Conservation (phyloP, 2,113 vertebrate genomes). For the Morone chrysops region DNA sequence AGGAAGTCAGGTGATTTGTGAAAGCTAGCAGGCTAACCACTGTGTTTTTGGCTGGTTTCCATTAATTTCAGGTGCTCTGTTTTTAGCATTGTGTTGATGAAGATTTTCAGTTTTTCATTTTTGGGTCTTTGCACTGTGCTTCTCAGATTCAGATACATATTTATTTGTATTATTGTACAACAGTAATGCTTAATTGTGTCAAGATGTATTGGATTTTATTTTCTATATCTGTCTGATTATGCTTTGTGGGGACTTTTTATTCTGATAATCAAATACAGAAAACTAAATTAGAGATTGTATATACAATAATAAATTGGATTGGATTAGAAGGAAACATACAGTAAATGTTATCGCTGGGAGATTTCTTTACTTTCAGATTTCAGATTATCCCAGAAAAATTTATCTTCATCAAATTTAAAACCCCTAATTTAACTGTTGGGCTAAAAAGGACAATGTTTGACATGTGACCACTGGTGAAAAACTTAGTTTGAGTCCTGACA, state of each 20-base stretch:
- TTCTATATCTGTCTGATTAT: background rate
- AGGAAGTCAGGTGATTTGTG: slow-evolving; percentile 53
- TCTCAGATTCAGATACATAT: slow-evolving; percentile 39
- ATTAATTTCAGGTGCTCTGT: slow-evolving; percentile 18
- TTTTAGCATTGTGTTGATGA: slow-evolving; percentile 28
- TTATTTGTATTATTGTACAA: slow-evolving; percentile 52
- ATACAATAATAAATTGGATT: background rate
- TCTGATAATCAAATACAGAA: background rate
- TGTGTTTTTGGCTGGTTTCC: slow-evolving; percentile 23
- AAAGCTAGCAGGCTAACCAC: slow-evolving; percentile 31
- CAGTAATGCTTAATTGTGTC: slow-evolving; percentile 6
- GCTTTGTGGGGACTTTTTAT: slow-evolving; percentile 1
- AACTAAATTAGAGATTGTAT: slow-evolving; percentile 3
- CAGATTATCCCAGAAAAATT: background rate
- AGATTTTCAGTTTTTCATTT: slow-evolving; percentile 11
- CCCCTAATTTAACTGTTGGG: background rate
- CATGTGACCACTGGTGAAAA: background rate
- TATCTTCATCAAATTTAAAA: background rate
- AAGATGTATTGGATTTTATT: background rate
- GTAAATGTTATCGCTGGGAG: background rate
- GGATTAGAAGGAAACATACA: background rate
- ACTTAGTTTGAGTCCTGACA: background rate
- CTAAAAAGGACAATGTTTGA: background rate
- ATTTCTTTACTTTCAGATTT: background rate
- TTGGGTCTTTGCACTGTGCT: slow-evolving; percentile 55